Evolutionary conservation across 2,113 vertebrate species (phyloP).

Genomic region (Psephotus haematonotus): DNA sequence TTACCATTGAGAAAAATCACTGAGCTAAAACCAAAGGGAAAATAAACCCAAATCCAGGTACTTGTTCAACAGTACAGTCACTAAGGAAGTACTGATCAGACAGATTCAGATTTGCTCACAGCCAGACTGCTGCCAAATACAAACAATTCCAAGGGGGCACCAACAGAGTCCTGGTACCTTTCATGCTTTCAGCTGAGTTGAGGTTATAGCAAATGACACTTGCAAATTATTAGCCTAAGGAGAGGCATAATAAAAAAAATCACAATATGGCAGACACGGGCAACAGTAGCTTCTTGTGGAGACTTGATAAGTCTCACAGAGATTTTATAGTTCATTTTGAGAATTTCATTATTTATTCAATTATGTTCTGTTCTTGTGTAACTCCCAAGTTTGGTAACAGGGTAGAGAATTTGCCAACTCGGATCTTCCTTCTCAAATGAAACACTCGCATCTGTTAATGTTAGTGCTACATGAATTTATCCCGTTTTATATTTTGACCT

Average conservation of each 20-base stretch:
- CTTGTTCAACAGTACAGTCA: constrained; percentile 10
- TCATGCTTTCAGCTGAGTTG: background rate
- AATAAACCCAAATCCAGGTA: constrained; percentile 15
- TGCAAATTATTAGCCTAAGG: background rate
- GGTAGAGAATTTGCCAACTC: background rate
- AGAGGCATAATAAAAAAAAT: background rate
- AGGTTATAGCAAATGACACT: background rate
- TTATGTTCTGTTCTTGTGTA: background rate
- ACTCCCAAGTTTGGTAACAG: background rate
- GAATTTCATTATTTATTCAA: background rate
- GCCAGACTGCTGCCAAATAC: background rate
- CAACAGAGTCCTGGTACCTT: background rate
- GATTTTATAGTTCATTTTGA: background rate
- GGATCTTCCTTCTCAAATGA: background rate
- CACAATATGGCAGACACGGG: background rate
- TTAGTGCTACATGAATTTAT: background rate
- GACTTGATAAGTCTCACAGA: background rate
- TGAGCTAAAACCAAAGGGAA: constrained; percentile 12
- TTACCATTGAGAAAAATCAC: constrained; percentile 67
- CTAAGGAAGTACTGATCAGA: background rate
- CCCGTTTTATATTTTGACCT: background rate
- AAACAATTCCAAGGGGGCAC: background rate
- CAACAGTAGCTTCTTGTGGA: background rate
- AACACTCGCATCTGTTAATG: background rate
- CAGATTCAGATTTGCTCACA: constrained; percentile 26